Base-by-base conservation (phyloP, 1,140 invertebrate species). In the Ceratina calcarata region DNA sequence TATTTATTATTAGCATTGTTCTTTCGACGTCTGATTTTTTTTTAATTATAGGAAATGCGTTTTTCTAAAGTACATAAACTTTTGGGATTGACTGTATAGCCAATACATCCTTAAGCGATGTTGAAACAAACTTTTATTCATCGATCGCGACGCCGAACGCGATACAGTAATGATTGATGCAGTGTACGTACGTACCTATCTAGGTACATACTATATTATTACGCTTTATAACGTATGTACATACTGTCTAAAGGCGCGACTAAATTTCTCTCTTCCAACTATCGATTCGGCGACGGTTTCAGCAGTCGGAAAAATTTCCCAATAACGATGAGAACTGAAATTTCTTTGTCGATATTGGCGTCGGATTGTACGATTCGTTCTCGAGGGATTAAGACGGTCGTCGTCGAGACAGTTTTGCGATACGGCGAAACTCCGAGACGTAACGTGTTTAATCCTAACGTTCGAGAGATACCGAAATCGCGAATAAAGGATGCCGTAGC, bases 261-360 rank as follows among this genome's bases (percentile, higher is more conserved):
- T 68, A 37, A 68, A 76, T 76, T 68, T 68, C 32, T n/a, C 7
- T 24, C n/a, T 10, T 24, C n/a, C 49, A 24, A 20, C 62, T 22
- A 49, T 76, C 73, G 53, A 49, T 58, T 55, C 55, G 6, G 16
- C 32, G 12, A 3, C 7, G 32, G 32, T 64, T 58, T 20, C 13
- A 45, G 53, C 22, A 62, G 57, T 58, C n/a, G 37, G 32, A 6
- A 6, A 18, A 75, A 49, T 58, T 75, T n/a, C 20, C 16, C 73
- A n/a, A 32, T 37, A 22, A 27, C 8, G 62, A 10, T 27, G 73
- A 13, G 12, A 68, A 58, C 32, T 68, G 37, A 67, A 76, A 76
- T 32, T 67, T 76, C 1, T 0, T 24, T 12, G 60, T 22, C n/a
- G n/a, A 7, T 37, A 27, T 58, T 20, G n/a, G 51, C 37, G 37